These are phyloP conservation scores for Drosophila asahinai DNA, from an alignment of 1,140 invertebrate genomes.

Conservation along the genomic window DNA sequence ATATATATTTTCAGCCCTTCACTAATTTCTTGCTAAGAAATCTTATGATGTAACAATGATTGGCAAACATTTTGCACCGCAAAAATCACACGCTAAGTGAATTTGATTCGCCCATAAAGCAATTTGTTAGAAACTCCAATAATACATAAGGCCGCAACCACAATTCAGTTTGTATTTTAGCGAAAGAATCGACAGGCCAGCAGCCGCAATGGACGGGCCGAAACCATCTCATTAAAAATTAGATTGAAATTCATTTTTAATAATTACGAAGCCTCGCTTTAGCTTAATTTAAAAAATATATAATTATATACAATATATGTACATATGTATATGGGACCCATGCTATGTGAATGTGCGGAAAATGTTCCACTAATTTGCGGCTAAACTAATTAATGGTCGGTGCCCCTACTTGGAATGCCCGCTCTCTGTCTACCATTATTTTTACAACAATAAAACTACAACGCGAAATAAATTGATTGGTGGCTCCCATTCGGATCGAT, in stretches of 20 bases:
- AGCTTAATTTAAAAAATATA: constrained; percentile 9
- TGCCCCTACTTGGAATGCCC: constrained; percentile 17
- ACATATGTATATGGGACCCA: constrained; percentile 5
- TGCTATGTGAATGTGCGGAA: constrained; percentile 19
- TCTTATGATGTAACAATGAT: not conserved
- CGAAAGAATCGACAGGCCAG: constrained; percentile 19
- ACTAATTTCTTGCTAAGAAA: not conserved
- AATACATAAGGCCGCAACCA: constrained; percentile 24
- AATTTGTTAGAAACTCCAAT: constrained; percentile 37
- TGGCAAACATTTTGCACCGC: constrained; percentile 35
- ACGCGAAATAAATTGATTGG: constrained; percentile 73
- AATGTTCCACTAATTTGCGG: constrained; percentile 79
- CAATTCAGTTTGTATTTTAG: constrained; percentile 33
- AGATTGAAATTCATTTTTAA: constrained; percentile 69
- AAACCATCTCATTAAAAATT: constrained; percentile 77
- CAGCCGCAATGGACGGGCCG: constrained; percentile 35
- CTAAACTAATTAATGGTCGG: constrained; percentile 74
- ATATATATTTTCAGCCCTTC: constrained; percentile 1
- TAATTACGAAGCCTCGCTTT: constrained; percentile 31
- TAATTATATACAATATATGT: not conserved
- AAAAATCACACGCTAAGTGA: constrained; percentile 62
- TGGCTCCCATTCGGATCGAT: constrained; percentile 34
- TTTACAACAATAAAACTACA: constrained; percentile 28
- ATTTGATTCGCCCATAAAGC: constrained; percentile 42
- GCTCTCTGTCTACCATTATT: constrained; percentile 3